phyloP scores from a whole-genome alignment of 2,797 vertebrate species.

The Sardinella longiceps region DNA sequence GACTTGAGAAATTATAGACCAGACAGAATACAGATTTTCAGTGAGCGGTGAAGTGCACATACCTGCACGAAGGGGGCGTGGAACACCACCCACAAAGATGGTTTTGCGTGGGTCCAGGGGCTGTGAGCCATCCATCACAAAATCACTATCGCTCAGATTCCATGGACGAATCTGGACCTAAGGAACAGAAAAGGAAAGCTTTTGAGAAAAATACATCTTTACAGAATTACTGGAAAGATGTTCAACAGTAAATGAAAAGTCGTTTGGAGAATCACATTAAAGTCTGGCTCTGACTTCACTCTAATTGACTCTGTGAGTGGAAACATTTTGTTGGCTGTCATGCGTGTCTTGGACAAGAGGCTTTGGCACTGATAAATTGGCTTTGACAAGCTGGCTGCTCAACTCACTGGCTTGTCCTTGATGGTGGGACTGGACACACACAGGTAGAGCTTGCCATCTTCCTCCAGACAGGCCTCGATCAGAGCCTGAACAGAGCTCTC shows the following conservation, averaged over 20 bases:
- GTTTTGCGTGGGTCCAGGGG: slow-evolving; percentile 98
- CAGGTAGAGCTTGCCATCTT: slow-evolving; percentile 96
- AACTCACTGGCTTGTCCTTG: slow-evolving; percentile 97
- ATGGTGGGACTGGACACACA: slow-evolving; percentile 99
- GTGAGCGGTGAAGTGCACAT: slow-evolving; percentile 48
- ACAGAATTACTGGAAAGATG: no score
- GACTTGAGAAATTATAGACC: neutral
- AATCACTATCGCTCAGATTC: slow-evolving; percentile 98
- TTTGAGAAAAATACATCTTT: neutral
- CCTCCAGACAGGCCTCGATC: slow-evolving; percentile 97
- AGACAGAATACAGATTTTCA: neutral
- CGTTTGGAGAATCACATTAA: neutral
- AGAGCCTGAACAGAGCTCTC: slow-evolving; percentile 96
- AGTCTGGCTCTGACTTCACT: neutral
- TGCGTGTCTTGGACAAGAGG: neutral
- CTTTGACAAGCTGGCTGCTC: neutral
- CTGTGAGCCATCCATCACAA: slow-evolving; percentile 98
- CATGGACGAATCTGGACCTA: slow-evolving; percentile 98
- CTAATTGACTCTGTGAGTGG: neutral
- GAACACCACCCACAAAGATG: slow-evolving; percentile 98
- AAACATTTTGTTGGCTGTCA: neutral
- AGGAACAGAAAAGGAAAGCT: neutral
- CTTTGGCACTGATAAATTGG: slow-evolving; percentile 2
- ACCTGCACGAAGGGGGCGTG: slow-evolving; percentile 95
- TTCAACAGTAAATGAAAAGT: neutral